These are phyloP conservation scores for Drosophila guanche DNA, from an alignment of 1,140 invertebrate genomes.

Conservation along the genomic window DNA sequence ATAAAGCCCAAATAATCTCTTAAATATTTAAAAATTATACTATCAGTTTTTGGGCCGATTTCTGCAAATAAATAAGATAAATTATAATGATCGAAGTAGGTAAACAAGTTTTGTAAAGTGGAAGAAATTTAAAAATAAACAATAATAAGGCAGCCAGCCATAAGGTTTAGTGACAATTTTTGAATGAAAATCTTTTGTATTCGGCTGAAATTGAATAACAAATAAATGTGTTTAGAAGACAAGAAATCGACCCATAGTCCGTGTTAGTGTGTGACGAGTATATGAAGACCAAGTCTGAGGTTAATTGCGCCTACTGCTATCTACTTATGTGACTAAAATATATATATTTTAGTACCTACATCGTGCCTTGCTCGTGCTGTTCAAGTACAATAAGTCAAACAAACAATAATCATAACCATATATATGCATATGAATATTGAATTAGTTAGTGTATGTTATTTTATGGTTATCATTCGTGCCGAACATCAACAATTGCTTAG, in stretches of 20 bases:
- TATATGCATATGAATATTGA: slow-evolving; percentile 19
- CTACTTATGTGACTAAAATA: slow-evolving; percentile 44
- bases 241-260: neutral
- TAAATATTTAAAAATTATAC: neutral
- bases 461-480: slow-evolving; percentile 68
- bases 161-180: neutral
- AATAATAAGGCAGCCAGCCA: neutral
- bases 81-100: too few species aligned
- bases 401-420: slow-evolving; percentile 31
- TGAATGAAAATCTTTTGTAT: neutral
- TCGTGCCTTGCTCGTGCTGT: slow-evolving; percentile 61
- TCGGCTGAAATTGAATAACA: too few species aligned
- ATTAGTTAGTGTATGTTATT: slow-evolving; percentile 42
- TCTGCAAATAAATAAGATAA: too few species aligned
- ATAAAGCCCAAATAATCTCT: neutral
- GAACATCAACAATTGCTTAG: slow-evolving; percentile 80
- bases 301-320: slow-evolving; percentile 65
- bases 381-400: slow-evolving; percentile 26
- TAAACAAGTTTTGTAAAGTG: neutral
- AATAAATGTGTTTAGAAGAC: too few species aligned
- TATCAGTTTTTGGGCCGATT: neutral
- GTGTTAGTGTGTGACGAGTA: slow-evolving; percentile 28
- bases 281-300: slow-evolving; percentile 79
- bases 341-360: slow-evolving; percentile 53
- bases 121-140: neutral